phyloP scores from a whole-genome alignment of 2,797 vertebrate genomes.

The Oryzias sinensis region DNA sequence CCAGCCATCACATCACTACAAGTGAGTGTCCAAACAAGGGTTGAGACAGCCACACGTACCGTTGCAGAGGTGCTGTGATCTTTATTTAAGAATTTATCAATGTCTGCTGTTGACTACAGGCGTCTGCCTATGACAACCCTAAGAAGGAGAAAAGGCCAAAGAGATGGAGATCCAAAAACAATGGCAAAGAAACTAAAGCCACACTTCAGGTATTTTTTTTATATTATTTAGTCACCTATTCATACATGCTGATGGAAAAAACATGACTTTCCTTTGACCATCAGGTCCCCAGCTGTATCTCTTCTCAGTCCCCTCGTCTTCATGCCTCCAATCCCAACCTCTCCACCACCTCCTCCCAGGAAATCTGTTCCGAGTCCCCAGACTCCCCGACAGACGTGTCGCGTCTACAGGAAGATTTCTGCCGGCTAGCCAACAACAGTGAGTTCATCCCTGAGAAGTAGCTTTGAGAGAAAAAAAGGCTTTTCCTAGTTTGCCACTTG shows the following conservation, averaged over 20 bases:
- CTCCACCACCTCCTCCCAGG: conserved; percentile 82
- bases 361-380: conserved; percentile 84
- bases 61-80: not conserved
- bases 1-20: conserved; percentile 91
- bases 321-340: conserved; percentile 95
- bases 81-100: not conserved
- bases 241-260: not conserved
- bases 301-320: conserved; percentile 80
- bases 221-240: not conserved
- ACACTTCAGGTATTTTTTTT: conserved; percentile 79
- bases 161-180: conserved; percentile 88
- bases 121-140: conserved; percentile 84
- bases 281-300: conserved; percentile 76
- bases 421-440: conserved; percentile 89
- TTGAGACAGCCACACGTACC: not conserved
- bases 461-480: not conserved
- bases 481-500: conserved; percentile 22
- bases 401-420: conserved; percentile 92
- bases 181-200: conserved; percentile 88
- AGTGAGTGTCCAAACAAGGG: conserved; percentile 63
- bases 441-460: conserved; percentile 44
- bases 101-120: conserved; percentile 59
- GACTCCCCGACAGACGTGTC: conserved; percentile 88
- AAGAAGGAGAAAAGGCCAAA: conserved; percentile 94
- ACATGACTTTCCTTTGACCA: not conserved